Evolutionary conservation across 2,797 vertebrate genomes (phyloP).

Genomic region (Rhinella marina): DNA sequence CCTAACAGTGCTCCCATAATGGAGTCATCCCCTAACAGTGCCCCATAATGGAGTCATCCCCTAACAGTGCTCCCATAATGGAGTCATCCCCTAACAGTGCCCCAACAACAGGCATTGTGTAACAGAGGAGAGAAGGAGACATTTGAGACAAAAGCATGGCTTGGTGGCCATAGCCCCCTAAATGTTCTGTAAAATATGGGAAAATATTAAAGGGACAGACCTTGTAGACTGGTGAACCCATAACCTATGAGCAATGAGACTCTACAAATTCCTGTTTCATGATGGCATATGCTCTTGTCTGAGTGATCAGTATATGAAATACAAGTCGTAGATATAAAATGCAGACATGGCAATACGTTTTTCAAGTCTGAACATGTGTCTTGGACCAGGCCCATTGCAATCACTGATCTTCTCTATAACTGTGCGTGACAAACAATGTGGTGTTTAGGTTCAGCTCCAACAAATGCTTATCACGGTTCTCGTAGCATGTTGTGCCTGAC

Average conservation of each 20-base stretch:
- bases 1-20: too few species aligned
- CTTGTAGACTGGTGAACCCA: neutral
- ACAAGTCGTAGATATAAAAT: neutral
- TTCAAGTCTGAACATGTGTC: slow-evolving; percentile 41
- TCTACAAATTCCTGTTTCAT: neutral
- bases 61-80: too few species aligned
- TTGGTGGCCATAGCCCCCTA: neutral
- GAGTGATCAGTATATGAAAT: neutral
- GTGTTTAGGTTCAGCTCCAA: slow-evolving; percentile 37
- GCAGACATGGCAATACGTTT: neutral
- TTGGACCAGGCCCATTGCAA: slow-evolving; percentile 11
- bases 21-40: too few species aligned
- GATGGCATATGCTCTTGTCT: neutral
- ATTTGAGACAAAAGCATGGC: neutral
- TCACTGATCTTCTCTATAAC: slow-evolving; percentile 25
- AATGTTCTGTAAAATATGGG: too few species aligned
- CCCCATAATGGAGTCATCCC: neutral
- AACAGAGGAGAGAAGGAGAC: neutral
- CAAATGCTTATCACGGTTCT: slow-evolving; percentile 19
- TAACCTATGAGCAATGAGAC: neutral
- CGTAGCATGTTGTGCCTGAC: neutral
- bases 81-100: too few species aligned
- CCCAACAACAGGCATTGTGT: neutral
- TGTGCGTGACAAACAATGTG: slow-evolving; percentile 37
- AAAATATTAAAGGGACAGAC: neutral